phyloP scores from a whole-genome alignment of 2,888 invertebrate species.

The Tachystola acroxantha region DNA sequence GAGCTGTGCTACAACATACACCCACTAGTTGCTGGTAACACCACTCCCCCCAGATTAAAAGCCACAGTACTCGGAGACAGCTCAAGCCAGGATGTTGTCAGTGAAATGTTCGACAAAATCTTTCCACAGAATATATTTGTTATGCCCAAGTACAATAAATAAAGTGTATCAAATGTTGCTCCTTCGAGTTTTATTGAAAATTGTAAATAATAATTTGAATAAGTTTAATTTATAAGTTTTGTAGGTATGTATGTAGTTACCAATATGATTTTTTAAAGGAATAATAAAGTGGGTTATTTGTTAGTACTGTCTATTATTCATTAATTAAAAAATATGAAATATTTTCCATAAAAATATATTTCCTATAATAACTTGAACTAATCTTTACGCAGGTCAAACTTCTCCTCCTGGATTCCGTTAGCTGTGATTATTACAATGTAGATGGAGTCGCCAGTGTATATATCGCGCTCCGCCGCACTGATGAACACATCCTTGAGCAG shows the following conservation, averaged over 20 bases:
- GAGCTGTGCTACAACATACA: constrained; percentile 87
- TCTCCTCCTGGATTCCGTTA: constrained; percentile 87
- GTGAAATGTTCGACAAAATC: constrained; percentile 69
- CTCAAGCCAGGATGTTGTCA: constrained; percentile 53
- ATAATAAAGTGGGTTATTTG: constrained; percentile 62
- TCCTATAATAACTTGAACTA: constrained; percentile 61
- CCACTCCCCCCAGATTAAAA: constrained; percentile 81
- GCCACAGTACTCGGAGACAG: constrained; percentile 67
- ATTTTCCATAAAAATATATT: not conserved
- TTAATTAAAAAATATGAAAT: constrained; percentile 13
- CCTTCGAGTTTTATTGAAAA: constrained; percentile 34
- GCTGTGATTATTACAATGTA: constrained; percentile 92
- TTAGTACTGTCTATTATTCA: constrained; percentile 25
- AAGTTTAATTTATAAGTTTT: constrained; percentile 47
- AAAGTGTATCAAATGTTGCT: constrained; percentile 44
- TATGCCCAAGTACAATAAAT: constrained; percentile 75
- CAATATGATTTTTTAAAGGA: constrained; percentile 50
- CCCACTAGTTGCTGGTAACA: constrained; percentile 86
- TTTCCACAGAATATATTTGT: constrained; percentile 73
- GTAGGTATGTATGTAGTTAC: constrained; percentile 44
- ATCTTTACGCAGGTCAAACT: constrained; percentile 92
- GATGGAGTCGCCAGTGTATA: constrained; percentile 96
- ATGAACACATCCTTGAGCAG: constrained; percentile 97
- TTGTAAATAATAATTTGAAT: constrained; percentile 71
- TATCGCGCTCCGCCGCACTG: constrained; percentile 98